Base-by-base conservation (phyloP, 2,888 invertebrate species). In the Xestia sexstrigata region DNA sequence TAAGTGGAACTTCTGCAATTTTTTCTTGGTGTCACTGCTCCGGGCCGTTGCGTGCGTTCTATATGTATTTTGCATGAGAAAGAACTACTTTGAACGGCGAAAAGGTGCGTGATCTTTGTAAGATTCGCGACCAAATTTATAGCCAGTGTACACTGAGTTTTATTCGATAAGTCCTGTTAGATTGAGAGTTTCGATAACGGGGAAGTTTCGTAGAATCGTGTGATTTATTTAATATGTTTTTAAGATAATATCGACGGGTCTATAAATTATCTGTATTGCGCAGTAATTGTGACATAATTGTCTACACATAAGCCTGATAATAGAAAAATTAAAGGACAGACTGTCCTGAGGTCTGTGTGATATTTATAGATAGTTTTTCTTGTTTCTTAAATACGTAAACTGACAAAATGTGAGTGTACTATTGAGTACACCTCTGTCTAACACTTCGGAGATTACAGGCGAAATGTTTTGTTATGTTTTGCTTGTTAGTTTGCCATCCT, bases 51-150 rank as follows among this genome's bases (percentile, higher is more conserved):
- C 88, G 88, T 88, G 88, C 70, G 80, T 83, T 75, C 84, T 84
- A 83, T 88, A 88, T 87, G 86, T 89, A 84, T 86, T 88, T 88
- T 88, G 88, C 88, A 88, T 88, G 88, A 86, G 84, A 89, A 88
- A 86, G 85, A 82, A 83, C 89, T 82, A 86, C 89, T 89, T 82
- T 15, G 70, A 71, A 72, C 82, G 80, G 79, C 70, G 73, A 81
- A 85, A 87, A 83, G 85, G 89, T 88, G 85, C 89, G 89, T 88
- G 88, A 87, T 88, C 74, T 87, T 81, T 70, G 74, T 68, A 72
- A 88, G 79, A 88, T 87, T 88, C 74, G 84, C 77, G 78, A 72
- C 79, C 70, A 78, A 86, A 86, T 87, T 86, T 87, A 88, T 87
- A 74, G 78, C 77, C 78, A 77, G 79, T 76, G 79, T 80, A 75